Evolutionary conservation across 2,113 vertebrate species (phyloP).

Genomic region (Trachemys scripta): DNA sequence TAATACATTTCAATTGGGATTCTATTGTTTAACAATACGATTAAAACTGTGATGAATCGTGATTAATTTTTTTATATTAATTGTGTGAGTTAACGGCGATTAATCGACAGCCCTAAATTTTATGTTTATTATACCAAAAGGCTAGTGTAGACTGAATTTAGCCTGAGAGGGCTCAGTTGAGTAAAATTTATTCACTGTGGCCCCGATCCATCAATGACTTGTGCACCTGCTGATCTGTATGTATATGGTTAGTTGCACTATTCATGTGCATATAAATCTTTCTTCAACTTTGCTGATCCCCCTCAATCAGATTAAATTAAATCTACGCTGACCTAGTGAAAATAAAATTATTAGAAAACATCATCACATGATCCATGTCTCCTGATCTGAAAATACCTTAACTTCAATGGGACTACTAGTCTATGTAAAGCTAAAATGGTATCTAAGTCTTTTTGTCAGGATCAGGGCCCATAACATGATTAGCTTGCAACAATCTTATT

Average conservation of each 20-base stretch:
- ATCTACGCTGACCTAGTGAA: not conserved
- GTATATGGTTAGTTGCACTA: not conserved
- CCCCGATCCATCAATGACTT: not conserved
- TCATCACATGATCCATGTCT: not conserved
- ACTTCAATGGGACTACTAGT: not conserved
- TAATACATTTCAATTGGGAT: too few species aligned
- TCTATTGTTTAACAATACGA: too few species aligned
- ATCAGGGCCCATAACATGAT: not conserved
- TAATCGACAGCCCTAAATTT: not conserved
- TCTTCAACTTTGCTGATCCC: not conserved
- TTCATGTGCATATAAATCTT: not conserved
- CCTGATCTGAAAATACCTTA: not conserved
- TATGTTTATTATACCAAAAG: not conserved
- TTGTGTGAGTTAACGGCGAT: too few species aligned
- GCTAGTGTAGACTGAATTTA: not conserved
- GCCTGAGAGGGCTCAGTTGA: not conserved
- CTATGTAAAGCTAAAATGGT: not conserved
- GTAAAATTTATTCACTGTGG: not conserved
- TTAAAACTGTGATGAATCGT: too few species aligned
- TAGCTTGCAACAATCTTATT: not conserved
- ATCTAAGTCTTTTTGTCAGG: not conserved
- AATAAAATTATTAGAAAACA: not conserved
- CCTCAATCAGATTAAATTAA: not conserved
- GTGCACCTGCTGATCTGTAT: not conserved
- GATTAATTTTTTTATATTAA: too few species aligned